phyloP scores from a whole-genome alignment of 2,888 invertebrate species.

The Synergus umbraculus region DNA sequence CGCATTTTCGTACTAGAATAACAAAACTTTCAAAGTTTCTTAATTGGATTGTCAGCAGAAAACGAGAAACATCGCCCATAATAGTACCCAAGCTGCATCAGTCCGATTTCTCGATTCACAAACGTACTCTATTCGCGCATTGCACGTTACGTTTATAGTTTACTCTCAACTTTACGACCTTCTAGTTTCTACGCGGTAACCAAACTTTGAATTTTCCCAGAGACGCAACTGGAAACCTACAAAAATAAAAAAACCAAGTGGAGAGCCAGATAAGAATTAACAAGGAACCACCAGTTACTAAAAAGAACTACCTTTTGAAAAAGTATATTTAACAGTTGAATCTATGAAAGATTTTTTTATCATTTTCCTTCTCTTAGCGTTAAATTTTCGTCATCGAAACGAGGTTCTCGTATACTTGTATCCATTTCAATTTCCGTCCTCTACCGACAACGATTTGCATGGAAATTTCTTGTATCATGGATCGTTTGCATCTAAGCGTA shows the following conservation, averaged over 20 bases:
- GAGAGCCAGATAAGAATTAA: too few species aligned
- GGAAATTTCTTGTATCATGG: conserved; percentile 59
- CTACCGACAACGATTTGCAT: conserved; percentile 58
- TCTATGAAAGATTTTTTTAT: too few species aligned
- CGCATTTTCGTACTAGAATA: background rate
- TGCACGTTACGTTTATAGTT: conserved; percentile 40
- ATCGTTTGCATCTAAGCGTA: conserved; percentile 52
- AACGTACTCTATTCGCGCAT: conserved; percentile 23
- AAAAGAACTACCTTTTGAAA: too few species aligned
- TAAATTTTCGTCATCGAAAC: conserved; percentile 18
- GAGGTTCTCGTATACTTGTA: conserved; percentile 42
- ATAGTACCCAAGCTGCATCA: conserved; percentile 6
- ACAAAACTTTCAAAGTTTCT: background rate
- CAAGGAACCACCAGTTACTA: too few species aligned
- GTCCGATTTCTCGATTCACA: conserved; percentile 32
- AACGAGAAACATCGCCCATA: background rate
- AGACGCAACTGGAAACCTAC: background rate
- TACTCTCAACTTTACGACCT: conserved; percentile 42
- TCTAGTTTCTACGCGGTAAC: conserved; percentile 23
- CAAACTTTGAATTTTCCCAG: conserved; percentile 28
- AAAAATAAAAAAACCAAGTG: conserved; percentile 9
- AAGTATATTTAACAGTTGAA: too few species aligned
- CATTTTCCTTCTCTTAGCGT: too few species aligned
- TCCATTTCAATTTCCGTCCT: conserved; percentile 49
- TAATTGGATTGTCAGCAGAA: conserved; percentile 14